Conservation (phyloP, 2,888 invertebrate genomes). For the Ormyrus labotus region DNA sequence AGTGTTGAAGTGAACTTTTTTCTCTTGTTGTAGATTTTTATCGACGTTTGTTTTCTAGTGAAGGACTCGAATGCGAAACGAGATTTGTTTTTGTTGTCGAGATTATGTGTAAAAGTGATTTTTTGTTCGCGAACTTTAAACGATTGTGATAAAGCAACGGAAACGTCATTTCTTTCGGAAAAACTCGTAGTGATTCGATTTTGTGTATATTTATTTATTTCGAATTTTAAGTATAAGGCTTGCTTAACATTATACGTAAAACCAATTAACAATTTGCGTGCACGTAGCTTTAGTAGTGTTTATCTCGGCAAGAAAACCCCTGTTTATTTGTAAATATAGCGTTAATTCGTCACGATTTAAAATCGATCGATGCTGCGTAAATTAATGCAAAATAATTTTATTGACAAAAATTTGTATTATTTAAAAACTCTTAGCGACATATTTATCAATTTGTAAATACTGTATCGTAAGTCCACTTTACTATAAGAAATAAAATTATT, state of each 20-base stretch:
- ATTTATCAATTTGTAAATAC: conserved; percentile 55
- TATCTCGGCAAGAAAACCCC: no score
- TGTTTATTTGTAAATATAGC: no score
- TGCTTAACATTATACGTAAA: conserved; percentile 9
- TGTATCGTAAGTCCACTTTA: conserved; percentile 24
- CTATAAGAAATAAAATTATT: conserved; percentile 25
- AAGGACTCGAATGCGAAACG: background rate
- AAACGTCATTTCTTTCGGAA: conserved; percentile 11
- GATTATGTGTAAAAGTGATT: background rate
- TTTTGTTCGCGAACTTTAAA: conserved; percentile 2
- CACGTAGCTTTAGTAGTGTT: conserved; percentile 11
- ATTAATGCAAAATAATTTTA: no score
- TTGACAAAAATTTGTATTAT: no score
- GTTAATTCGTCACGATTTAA: no score
- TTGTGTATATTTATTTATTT: conserved; percentile 48
- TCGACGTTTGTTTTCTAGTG: background rate
- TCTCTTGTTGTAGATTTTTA: conserved; percentile 8
- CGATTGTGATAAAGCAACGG: conserved; percentile 46
- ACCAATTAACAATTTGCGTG: conserved; percentile 33
- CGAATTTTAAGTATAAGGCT: conserved; percentile 35
- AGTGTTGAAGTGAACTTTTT: conserved; percentile 14
- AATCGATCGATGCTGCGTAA: no score
- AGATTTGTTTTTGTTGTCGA: conserved; percentile 1
- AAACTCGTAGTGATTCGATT: background rate
- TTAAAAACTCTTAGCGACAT: conserved; percentile 17